Evolutionary conservation across 2,113 vertebrate species (phyloP).

Genomic region (Sarotherodon lohbergeri): DNA sequence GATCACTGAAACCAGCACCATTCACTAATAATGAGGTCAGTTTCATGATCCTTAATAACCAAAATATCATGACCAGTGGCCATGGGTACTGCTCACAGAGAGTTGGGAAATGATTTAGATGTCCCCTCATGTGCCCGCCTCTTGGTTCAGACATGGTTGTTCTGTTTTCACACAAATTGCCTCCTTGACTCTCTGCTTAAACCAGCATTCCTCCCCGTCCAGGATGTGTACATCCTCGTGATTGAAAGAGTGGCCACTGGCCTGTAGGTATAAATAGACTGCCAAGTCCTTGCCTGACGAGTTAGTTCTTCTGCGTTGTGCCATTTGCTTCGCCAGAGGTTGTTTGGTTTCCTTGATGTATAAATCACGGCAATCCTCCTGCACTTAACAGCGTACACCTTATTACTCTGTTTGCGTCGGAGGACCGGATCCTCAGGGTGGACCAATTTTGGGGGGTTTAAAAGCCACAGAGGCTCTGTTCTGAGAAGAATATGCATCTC

Average conservation of each 20-base stretch:
- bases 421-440: neutral
- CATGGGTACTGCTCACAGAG: neutral
- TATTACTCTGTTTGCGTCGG: neutral
- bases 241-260: neutral
- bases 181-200: neutral
- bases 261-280: neutral
- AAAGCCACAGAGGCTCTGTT: neutral
- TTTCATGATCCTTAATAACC: neutral
- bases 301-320: neutral
- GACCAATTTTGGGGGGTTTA: neutral
- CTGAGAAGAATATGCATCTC: accelerated
- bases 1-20: neutral
- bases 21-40: neutral
- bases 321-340: neutral
- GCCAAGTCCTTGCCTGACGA: neutral
- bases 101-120: neutral
- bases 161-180: neutral
- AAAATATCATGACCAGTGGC: neutral
- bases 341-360: neutral
- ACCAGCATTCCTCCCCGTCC: neutral
- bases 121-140: neutral
- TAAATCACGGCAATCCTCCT: neutral
- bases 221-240: neutral
- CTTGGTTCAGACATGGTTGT: neutral
- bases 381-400: neutral